Evolutionary conservation across 1,140 invertebrate species (phyloP).

Genomic region (Zaprionus capensis): DNA sequence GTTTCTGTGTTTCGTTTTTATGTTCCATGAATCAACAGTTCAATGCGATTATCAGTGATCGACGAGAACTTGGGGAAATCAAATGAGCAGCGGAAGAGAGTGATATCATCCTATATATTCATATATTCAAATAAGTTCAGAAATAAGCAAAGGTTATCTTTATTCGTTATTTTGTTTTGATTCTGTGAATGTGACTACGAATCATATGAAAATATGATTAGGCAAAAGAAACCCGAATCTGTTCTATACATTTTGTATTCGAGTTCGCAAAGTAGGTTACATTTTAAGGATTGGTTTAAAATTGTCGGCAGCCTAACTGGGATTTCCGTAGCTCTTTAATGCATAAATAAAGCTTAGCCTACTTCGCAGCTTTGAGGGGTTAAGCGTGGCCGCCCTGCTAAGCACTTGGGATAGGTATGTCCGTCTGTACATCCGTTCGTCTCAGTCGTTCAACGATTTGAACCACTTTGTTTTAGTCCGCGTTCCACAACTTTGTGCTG

Average conservation of each 20-base stretch:
- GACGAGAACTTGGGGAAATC: too few species aligned
- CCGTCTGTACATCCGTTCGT: background rate
- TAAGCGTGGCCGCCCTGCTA: constrained; percentile 53
- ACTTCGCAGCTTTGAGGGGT: constrained; percentile 65
- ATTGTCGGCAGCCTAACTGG: constrained; percentile 6
- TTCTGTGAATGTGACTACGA: background rate
- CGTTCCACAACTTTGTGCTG: constrained; percentile 23
- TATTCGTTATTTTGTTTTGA: too few species aligned
- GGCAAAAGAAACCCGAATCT: background rate
- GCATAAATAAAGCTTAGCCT: constrained; percentile 76
- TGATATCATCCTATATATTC: too few species aligned
- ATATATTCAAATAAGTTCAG: too few species aligned
- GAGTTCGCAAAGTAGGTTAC: background rate
- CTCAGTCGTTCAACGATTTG: constrained; percentile 41
- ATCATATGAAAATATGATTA: background rate
- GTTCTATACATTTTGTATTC: background rate
- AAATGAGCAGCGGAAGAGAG: too few species aligned
- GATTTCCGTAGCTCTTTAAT: constrained; percentile 42
- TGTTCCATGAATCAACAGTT: too few species aligned
- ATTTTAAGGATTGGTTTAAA: background rate
- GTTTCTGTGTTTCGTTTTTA: background rate
- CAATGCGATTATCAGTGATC: too few species aligned
- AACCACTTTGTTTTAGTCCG: constrained; percentile 54
- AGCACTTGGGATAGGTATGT: constrained; percentile 26
- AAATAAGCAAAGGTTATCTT: too few species aligned